These are phyloP conservation scores for Pipistrellus kuhlii DNA, from an alignment of 2,797 vertebrate genomes.

Conservation along the genomic window DNA sequence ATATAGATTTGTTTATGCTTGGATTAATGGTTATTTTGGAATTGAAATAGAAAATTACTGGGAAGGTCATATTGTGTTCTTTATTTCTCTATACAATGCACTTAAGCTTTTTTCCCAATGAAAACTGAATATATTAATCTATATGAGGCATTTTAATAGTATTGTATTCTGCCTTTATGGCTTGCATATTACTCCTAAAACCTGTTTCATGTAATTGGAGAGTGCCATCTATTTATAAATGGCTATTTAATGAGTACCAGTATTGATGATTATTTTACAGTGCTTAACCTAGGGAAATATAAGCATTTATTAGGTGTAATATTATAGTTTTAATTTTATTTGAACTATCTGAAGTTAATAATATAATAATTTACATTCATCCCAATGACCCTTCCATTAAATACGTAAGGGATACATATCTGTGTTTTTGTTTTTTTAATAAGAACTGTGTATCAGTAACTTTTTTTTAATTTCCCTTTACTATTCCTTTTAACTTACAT, in stretches of 20 bases:
- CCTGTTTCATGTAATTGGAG: neutral
- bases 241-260: neutral
- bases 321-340: neutral
- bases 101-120: neutral
- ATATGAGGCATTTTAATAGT: neutral
- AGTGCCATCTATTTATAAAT: neutral
- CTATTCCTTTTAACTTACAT: neutral
- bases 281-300: neutral
- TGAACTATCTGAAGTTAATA: conserved; percentile 16
- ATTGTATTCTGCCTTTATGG: neutral
- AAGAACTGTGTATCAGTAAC: neutral
- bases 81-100: neutral
- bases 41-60: neutral
- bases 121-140: conserved; percentile 29
- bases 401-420: neutral
- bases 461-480: neutral
- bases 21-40: neutral
- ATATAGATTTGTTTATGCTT: neutral
- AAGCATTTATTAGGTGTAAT: neutral
- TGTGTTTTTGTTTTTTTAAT: neutral
- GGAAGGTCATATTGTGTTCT: neutral
- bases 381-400: neutral
- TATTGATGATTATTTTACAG: neutral
- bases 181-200: neutral
- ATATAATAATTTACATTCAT: neutral